These are phyloP conservation scores for Yasuhikotakia modesta DNA, from an alignment of 2,797 vertebrate genomes.

Conservation along the genomic window DNA sequence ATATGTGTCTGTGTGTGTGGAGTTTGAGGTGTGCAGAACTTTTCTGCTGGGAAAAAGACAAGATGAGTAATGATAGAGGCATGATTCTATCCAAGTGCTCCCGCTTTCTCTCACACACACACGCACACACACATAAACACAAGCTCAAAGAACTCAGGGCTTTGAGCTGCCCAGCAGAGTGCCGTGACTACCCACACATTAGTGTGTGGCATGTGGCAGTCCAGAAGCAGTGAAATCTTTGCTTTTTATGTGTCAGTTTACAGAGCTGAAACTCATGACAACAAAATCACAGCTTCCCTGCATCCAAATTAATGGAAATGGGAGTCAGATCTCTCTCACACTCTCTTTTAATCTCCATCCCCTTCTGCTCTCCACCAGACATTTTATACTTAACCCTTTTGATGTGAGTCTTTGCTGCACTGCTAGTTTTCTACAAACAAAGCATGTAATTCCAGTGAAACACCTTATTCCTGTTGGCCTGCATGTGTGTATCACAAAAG, in stretches of 20 bases:
- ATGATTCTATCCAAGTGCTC: conserved; percentile 30
- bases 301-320: conserved; percentile 23
- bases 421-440: neutral
- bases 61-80: conserved; percentile 56
- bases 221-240: neutral
- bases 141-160: conserved; percentile 24
- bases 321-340: neutral
- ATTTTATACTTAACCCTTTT: conserved; percentile 20
- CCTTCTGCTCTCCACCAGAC: conserved; percentile 16
- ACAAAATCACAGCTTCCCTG: neutral
- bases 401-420: conserved; percentile 3
- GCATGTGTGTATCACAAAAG: conserved; percentile 25
- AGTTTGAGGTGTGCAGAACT: conserved; percentile 14
- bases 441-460: conserved; percentile 22
- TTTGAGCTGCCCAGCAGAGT: conserved; percentile 15
- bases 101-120: neutral
- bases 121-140: neutral
- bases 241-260: conserved; percentile 12
- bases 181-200: conserved; percentile 9
- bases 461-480: neutral
- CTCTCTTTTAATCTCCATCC: neutral
- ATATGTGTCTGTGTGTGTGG: neutral
- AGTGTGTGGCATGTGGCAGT: conserved; percentile 6
- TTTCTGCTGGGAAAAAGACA: conserved; percentile 41
- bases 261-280: conserved; percentile 14